Base-by-base conservation (phyloP, 2,113 vertebrate species). In the Chitala chitala region DNA sequence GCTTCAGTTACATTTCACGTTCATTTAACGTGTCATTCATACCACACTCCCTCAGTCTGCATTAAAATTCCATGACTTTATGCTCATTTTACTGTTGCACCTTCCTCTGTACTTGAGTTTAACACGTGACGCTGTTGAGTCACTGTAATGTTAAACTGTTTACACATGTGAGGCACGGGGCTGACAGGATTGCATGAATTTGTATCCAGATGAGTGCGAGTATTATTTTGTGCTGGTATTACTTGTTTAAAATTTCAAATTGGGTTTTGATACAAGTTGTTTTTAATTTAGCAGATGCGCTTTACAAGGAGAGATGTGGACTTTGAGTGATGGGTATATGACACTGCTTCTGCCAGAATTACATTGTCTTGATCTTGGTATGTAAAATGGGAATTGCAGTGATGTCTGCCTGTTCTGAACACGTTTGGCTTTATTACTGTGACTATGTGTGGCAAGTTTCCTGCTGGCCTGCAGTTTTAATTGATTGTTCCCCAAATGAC, bases 21-120 rank as follows among this genome's bases (percentile, higher is more conserved):
- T n/a, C n/a, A n/a, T n/a, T n/a, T n/a, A n/a, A n/a, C n/a, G n/a
- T n/a, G n/a, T n/a, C n/a, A n/a, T 12, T 12, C 10, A 13, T 26
- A 4, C 3, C 5, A 15, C 33, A 15, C 8, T 63, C 7, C 5
- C 15, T 63, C 59, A 6, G 6, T n/a, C 51, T 63, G 33, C 38
- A 5, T 51, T 64, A 24, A 61, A 26, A 42, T 15, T 70, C 51
- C 22, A 15, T 29, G 42, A 26, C 42, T 51, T 51, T 8, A 51
- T 51, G 24, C 64, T 48, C 22, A 24, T 24, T 22, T 6, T 68
- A 24, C 40, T 42, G 29, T 46, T 38, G 38, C 3, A 29, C 38
- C 44, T n/a, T 68, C 64, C 42, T 44, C 64, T 40, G 36, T 66
- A 66, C 64, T 66, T 68, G 38, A 44, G 6, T 46, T 48, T 68